Evolutionary conservation across 2,797 vertebrate species (phyloP).

Genomic region (Clangula hyemalis): DNA sequence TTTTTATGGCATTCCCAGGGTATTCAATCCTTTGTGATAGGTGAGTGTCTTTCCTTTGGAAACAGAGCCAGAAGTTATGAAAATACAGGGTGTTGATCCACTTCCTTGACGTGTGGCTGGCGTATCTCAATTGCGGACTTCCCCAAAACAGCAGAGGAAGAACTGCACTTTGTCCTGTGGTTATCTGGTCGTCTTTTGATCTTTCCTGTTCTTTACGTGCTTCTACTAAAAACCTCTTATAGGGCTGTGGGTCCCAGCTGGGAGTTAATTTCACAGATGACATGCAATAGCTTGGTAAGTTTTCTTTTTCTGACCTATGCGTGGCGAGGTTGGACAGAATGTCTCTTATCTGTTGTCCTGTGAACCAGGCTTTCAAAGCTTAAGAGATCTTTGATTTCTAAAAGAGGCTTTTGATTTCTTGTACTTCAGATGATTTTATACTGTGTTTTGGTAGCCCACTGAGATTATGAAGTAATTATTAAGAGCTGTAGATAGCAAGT

Average conservation of each 20-base stretch:
- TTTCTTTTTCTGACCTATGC: neutral
- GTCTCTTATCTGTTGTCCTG: neutral
- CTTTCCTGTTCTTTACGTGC: neutral
- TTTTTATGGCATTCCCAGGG: neutral
- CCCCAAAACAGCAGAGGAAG: neutral
- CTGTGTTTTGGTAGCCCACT: neutral
- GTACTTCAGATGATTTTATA: constrained; percentile 14
- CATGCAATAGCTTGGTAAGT: neutral
- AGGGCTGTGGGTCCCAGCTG: neutral
- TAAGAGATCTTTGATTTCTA: constrained; percentile 43
- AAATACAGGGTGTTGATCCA: neutral
- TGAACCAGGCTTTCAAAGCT: constrained; percentile 37
- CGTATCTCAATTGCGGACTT: neutral
- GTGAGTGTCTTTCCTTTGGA: neutral
- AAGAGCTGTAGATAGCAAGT: constrained; percentile 7
- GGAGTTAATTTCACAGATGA: neutral
- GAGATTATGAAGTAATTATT: constrained; percentile 36
- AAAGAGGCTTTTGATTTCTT: constrained; percentile 43
- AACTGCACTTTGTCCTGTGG: neutral
- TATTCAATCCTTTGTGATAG: neutral
- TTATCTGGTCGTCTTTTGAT: neutral
- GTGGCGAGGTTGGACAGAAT: neutral
- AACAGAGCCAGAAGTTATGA: neutral
- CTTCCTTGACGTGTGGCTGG: neutral
- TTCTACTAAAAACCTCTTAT: neutral